Evolutionary conservation across 2,113 vertebrate species (phyloP), one percentile per base, ranked within the genome.

Genomic region (Herpetotheres cachinnans): DNA sequence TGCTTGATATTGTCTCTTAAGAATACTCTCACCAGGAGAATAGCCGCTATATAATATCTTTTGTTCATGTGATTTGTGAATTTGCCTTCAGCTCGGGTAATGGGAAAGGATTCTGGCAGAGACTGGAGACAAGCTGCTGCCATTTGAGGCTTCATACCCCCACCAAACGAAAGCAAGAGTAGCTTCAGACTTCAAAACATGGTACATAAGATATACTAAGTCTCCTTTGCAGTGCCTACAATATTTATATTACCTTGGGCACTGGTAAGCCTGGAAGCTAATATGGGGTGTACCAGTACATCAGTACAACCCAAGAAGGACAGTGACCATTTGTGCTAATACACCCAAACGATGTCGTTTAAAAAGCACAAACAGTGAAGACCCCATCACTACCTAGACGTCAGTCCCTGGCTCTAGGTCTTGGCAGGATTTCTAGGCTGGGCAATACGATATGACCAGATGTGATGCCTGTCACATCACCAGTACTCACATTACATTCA

Each of bases 41-140:
- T 2, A 87, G 13, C 19, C 29, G 50, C 30, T 29, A 52, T 30
- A 11, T 15, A 66, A 40, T 11, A 50, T 20, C 44, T 76, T 93
- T 38, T 42, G 29, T 63, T 46, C 24, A 13, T 7, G 11, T 11
- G 29, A 67, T 79, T 63, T 0, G 0, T 34, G n/a, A 63, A 71
- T 82, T 90, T 82, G 58, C 38, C 55, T 90, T 93, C 38, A 40
- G 44, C 38, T 30, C 38, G 8, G 11, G 26, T 50, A 79, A 82
- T 5, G 5, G 0, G 0, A 87, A 79, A 67, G 65, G 32, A 59
- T 74, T 88, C 47, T 76, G 40, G 44, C 26, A 94, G 63, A 86
- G 16, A 49, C 49, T 55, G 3, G 1, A 86, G 32, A 86, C 18
- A 13, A 77, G 16, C 46, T 42, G 38, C 71, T 87, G n/a, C 34